A percentile compares a stretch with the other conserved stretches of the same genome.
Conservation (phyloP, 2,113 vertebrate species). For the Craseonycteris thonglongyai region DNA sequence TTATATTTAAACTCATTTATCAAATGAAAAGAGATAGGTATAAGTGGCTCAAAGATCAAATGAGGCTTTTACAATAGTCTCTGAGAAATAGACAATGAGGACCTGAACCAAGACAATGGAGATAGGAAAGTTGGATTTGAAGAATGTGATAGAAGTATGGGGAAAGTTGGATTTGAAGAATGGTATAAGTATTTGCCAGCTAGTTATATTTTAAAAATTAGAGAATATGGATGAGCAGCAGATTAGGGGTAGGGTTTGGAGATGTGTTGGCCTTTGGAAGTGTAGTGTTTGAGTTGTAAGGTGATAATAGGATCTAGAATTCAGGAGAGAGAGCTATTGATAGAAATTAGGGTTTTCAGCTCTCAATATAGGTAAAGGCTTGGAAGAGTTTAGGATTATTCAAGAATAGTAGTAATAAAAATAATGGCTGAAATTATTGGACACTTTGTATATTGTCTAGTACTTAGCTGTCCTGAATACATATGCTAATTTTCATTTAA, state of each 20-base stretch:
- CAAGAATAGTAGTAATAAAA: not conserved
- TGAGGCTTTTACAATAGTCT: not conserved
- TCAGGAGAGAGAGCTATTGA: not conserved
- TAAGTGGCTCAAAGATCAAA: not conserved
- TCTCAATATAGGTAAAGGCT: not conserved
- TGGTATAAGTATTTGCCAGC: not conserved
- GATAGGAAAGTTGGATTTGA: not conserved
- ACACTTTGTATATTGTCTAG: not conserved
- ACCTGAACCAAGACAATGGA: not conserved
- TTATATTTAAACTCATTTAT: not conserved
- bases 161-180: not conserved
- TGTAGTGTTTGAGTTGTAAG: not conserved
- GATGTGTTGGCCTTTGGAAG: constrained; percentile 1
- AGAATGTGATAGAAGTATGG: not conserved
- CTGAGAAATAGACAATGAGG: not conserved
- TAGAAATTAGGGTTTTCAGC: not conserved
- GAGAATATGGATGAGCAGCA: not conserved
- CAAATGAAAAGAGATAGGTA: not conserved
- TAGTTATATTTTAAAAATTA: not conserved
- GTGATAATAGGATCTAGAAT: not conserved
- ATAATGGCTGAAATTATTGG: not conserved
- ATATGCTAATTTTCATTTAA: not conserved
- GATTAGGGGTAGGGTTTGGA: not conserved
- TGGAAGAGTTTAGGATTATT: not conserved
- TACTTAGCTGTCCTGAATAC: not conserved